phyloP scores from a whole-genome alignment of 1,140 invertebrate species.

The Drosophila pandora region DNA sequence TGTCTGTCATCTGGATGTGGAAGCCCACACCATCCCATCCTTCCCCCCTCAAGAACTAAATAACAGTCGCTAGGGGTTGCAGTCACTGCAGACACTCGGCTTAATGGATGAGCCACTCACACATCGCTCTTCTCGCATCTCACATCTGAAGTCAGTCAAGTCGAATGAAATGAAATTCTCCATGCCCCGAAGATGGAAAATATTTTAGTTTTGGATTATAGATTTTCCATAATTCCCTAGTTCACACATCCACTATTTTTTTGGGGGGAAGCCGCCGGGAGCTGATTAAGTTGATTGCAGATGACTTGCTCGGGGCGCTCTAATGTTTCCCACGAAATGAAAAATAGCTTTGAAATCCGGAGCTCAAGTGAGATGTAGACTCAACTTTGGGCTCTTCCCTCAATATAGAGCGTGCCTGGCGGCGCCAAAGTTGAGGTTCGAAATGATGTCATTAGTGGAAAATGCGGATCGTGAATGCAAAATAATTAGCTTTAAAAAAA shows the following conservation, averaged over 20 bases:
- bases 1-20: constrained; percentile 7
- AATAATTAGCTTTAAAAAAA: background rate
- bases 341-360: background rate
- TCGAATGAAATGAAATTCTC: background rate
- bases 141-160: background rate
- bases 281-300: constrained; percentile 12
- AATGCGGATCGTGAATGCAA: constrained; percentile 7
- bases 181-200: background rate
- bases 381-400: background rate
- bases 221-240: constrained; percentile 28
- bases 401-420: background rate
- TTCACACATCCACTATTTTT: constrained; percentile 14
- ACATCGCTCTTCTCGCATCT: background rate
- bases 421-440: background rate
- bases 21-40: background rate
- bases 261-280: background rate
- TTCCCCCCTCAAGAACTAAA: background rate
- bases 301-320: constrained; percentile 13
- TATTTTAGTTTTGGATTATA: constrained; percentile 24
- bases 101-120: constrained; percentile 2
- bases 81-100: background rate
- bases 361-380: background rate
- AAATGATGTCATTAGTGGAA: constrained; percentile 16
- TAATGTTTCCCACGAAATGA: constrained; percentile 2
- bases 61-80: background rate